A percentile compares a stretch with the other conserved stretches of the same genome.
These are phyloP conservation scores for Telenomus remus DNA, from an alignment of 1,140 invertebrate genomes.

Conservation along the genomic window DNA sequence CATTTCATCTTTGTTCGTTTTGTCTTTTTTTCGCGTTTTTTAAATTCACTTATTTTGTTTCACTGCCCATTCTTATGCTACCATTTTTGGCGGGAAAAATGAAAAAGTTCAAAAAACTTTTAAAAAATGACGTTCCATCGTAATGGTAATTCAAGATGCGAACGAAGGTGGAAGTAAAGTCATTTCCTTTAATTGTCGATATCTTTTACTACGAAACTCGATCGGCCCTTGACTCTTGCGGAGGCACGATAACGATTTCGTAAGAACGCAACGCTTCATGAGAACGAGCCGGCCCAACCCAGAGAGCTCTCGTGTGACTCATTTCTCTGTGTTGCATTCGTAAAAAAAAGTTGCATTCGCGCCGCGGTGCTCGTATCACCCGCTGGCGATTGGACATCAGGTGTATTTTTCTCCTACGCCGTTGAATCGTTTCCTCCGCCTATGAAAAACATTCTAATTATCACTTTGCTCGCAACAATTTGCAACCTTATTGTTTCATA, in stretches of 20 bases:
- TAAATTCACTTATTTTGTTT: too few species aligned
- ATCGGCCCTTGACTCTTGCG: slow-evolving; percentile 49
- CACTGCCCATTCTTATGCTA: too few species aligned
- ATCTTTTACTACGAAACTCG: slow-evolving; percentile 12
- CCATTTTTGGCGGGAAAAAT: too few species aligned
- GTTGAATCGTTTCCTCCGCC: background rate
- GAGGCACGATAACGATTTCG: slow-evolving; percentile 39
- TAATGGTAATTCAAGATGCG: too few species aligned
- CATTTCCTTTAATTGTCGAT: background rate
- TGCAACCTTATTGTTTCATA: too few species aligned
- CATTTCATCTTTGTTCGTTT: too few species aligned
- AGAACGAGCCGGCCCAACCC: slow-evolving; percentile 54
- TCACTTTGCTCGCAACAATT: too few species aligned
- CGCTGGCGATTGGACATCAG: background rate
- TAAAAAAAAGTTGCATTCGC: slow-evolving; percentile 22
- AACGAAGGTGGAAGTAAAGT: background rate
- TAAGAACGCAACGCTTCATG: slow-evolving; percentile 49
- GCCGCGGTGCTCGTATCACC: slow-evolving; percentile 21
- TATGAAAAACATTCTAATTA: too few species aligned
- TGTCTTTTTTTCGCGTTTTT: too few species aligned
- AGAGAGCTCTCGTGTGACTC: slow-evolving; percentile 29
- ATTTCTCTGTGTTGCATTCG: slow-evolving; percentile 18
- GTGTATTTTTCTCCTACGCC: background rate
- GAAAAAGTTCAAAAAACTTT: too few species aligned
- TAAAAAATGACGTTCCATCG: too few species aligned